Evolutionary conservation across 1,140 invertebrate genomes (phyloP).

Genomic region (Periplaneta americana): DNA sequence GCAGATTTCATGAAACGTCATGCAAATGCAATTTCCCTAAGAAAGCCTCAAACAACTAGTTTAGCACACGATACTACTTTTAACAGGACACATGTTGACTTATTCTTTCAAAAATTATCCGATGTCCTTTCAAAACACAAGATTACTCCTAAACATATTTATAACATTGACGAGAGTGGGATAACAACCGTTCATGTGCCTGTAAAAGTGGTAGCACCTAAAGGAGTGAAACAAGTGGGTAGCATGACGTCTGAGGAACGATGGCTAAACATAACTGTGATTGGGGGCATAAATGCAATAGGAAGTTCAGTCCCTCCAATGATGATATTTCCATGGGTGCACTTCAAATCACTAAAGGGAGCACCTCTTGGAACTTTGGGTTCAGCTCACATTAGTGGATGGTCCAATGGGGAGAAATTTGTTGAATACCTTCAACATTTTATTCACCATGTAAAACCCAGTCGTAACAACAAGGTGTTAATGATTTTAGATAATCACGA

Average conservation of each 20-base stretch:
- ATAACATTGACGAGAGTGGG: slow-evolving; percentile 36
- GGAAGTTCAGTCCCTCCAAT: slow-evolving; percentile 27
- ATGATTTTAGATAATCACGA: slow-evolving; percentile 36
- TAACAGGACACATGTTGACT: slow-evolving; percentile 36
- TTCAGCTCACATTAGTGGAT: slow-evolving; percentile 30
- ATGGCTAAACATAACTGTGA: slow-evolving; percentile 25
- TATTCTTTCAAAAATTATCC: slow-evolving; percentile 34
- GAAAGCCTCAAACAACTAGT: slow-evolving; percentile 37
- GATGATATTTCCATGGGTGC: slow-evolving; percentile 27
- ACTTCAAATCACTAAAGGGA: slow-evolving; percentile 21
- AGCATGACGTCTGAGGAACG: slow-evolving; percentile 26
- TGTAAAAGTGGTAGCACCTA: slow-evolving; percentile 29
- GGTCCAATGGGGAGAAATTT: slow-evolving; percentile 30
- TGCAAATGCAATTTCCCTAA: slow-evolving; percentile 32
- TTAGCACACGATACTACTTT: slow-evolving; percentile 36
- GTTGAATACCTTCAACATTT: slow-evolving; percentile 32
- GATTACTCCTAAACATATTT: slow-evolving; percentile 26
- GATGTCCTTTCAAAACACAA: slow-evolving; percentile 26
- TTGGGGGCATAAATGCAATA: slow-evolving; percentile 24
- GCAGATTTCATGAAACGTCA: slow-evolving; percentile 34
- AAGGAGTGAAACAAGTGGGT: slow-evolving; percentile 28
- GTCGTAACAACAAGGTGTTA: slow-evolving; percentile 30
- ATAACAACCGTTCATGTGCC: slow-evolving; percentile 31
- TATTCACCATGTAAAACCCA: slow-evolving; percentile 22
- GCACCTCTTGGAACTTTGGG: slow-evolving; percentile 20